Percentiles rank a stretch among this genome's conserved stretches.
Evolutionary conservation across 1,140 invertebrate species (phyloP).

Genomic region (Drosophila orosa): DNA sequence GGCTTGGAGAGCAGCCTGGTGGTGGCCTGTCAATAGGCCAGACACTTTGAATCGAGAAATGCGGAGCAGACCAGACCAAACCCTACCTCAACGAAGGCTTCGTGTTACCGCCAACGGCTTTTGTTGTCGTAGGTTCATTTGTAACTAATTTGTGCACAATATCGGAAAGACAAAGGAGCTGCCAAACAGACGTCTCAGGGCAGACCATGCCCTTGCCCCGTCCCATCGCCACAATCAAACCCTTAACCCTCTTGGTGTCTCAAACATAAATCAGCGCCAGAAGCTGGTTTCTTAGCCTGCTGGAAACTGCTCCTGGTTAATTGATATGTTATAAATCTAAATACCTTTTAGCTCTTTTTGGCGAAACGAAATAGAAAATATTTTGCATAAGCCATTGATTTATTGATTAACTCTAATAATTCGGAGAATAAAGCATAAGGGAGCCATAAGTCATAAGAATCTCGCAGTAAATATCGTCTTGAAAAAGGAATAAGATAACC

Average conservation of each 20-base stretch:
- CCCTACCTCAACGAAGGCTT: conserved; percentile 47
- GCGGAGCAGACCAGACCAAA: conserved; percentile 19
- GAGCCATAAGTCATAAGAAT: neutral
- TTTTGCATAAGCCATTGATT: conserved; percentile 8
- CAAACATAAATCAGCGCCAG: neutral
- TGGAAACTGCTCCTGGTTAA: neutral
- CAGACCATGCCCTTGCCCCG: conserved; percentile 6
- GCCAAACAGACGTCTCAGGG: conserved; percentile 2
- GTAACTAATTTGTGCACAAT: conserved; percentile 79
- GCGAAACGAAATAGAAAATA: neutral
- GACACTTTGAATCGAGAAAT: neutral
- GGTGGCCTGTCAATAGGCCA: conserved; percentile 51
- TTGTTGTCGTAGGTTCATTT: conserved; percentile 80
- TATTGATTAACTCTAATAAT: neutral
- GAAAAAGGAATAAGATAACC: neutral
- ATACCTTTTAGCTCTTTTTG: neutral
- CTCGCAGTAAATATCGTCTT: neutral
- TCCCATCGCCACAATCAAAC: neutral
- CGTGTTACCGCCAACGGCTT: conserved; percentile 63
- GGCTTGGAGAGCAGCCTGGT: conserved; percentile 8
- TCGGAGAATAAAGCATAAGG: neutral
- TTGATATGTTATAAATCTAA: conserved; percentile 7
- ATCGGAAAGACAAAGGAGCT: conserved; percentile 70
- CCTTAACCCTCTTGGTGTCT: conserved; percentile 16
- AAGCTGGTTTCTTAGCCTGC: neutral